phyloP scores from a whole-genome alignment of 53 echinoderm and acorn worm genomes.

The Echinarachnius parma region DNA sequence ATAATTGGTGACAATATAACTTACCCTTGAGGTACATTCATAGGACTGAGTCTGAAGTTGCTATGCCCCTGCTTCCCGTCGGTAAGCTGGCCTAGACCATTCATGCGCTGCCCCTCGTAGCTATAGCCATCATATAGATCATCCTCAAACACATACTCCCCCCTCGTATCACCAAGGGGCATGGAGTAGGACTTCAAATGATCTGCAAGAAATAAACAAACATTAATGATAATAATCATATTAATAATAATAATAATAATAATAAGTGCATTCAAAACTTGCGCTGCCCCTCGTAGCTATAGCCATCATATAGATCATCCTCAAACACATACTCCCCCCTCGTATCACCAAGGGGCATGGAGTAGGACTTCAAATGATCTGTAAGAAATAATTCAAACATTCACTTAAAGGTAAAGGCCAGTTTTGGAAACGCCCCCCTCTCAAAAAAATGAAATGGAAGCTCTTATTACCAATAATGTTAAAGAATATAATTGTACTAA shows the following conservation, averaged over 20 bases:
- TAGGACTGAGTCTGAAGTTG: conserved; percentile 78
- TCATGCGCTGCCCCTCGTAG: conserved; percentile 51
- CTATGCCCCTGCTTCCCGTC: conserved; percentile 75
- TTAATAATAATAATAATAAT: neutral
- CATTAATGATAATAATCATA: neutral
- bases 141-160: conserved; percentile 70
- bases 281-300: conserved; percentile 48
- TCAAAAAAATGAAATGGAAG: too few relatives aligned
- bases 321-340: conserved; percentile 64
- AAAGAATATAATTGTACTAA: too few relatives aligned
- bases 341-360: conserved; percentile 67
- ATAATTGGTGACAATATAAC: neutral
- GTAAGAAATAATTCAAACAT: neutral
- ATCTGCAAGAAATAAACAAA: conserved; percentile 45
- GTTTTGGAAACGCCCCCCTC: too few relatives aligned
- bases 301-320: conserved; percentile 84
- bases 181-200: conserved; percentile 79
- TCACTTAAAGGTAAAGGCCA: too few relatives aligned
- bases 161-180: conserved; percentile 63
- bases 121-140: conserved; percentile 74
- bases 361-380: conserved; percentile 87
- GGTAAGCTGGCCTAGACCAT: conserved; percentile 86
- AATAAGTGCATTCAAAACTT: too few relatives aligned
- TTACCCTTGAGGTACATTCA: conserved; percentile 59
- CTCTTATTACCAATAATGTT: too few relatives aligned